Evolutionary conservation across 2,888 invertebrate species (phyloP), one percentile per base, ranked within the genome.

Genomic region (Heliconius aoede): DNA sequence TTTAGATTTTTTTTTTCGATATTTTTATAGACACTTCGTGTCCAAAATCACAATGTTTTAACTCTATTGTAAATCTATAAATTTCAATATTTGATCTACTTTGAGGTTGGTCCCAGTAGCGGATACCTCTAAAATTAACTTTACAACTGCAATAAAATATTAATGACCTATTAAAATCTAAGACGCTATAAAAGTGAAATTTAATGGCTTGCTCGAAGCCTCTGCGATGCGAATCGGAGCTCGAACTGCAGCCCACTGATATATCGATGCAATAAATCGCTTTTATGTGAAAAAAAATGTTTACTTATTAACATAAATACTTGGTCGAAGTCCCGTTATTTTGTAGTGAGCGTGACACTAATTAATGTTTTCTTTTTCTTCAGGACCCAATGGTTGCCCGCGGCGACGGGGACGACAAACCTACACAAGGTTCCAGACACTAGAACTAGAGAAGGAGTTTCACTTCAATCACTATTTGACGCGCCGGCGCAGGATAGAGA

Each of bases 391-490:
- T 90, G 98, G 98, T 80, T 98, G 98, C 91, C 98, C 98, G 81
- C 96, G 98, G 88, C 97, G 98, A 90, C 96, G 99, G 87, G 99
- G 99, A 80, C 96, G 99, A 84, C 99, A 99, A 95, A 99, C 99
- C 26, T 99, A 99, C 96, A 99, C 99, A 82, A 97, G 99, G 87
- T 99, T 99, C 96, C 99, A 99, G 94, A 99, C 99, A 32, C 95
- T 99, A 94, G 99, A 99, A 91, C 96, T 99, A 93, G 99, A 99
- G 94, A 99, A 99, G 94, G 99, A 99, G 95, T 99, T 99, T 95
- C 98, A 99, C 90, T 99, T 98, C 95, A 99, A 99, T 95, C 98
- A 99, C 90, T 99, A 99, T 94, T 95, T 99, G 92, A 99, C 99
- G 85, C 96, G 99, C 89, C 96, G 99, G 90, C 97, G 99, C 92